Conservation (phyloP, 1,140 invertebrate genomes). For the Drosophila elegans region DNA sequence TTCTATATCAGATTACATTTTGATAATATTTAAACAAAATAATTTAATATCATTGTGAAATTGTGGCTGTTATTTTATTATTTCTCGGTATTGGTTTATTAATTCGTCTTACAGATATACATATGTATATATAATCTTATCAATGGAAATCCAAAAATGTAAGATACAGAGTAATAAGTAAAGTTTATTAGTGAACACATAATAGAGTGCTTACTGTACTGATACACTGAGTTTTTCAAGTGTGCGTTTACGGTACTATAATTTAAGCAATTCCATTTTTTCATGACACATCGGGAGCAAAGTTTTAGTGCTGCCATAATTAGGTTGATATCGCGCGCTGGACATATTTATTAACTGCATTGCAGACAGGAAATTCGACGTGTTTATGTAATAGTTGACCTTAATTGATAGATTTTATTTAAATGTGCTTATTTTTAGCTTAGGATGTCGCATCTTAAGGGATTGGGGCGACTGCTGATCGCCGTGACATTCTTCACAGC, state of each 20-base stretch:
- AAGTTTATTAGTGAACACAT: background rate
- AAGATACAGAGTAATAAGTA: background rate
- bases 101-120: background rate
- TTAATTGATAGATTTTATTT: conserved; percentile 9
- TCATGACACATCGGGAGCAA: conserved; percentile 32
- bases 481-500: conserved; percentile 95
- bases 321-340: conserved; percentile 39
- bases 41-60: background rate
- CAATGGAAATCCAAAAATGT: too few relatives aligned
- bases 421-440: conserved; percentile 25
- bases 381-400: conserved; percentile 40
- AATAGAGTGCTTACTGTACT: conserved; percentile 9
- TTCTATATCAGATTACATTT: background rate
- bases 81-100: too few relatives aligned
- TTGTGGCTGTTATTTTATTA: background rate
- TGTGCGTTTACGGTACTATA: conserved; percentile 22
- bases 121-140: too few relatives aligned
- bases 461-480: conserved; percentile 90
- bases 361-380: conserved; percentile 3
- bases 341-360: conserved; percentile 53
- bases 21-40: background rate
- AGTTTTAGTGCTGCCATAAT: conserved; percentile 53
- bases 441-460: conserved; percentile 54
- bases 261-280: conserved; percentile 17
- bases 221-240: background rate